Percentiles rank a stretch among this genome's conserved stretches.
Conservation (phyloP, 1,140 invertebrate species). For the Lamellibrachia luymesi region DNA sequence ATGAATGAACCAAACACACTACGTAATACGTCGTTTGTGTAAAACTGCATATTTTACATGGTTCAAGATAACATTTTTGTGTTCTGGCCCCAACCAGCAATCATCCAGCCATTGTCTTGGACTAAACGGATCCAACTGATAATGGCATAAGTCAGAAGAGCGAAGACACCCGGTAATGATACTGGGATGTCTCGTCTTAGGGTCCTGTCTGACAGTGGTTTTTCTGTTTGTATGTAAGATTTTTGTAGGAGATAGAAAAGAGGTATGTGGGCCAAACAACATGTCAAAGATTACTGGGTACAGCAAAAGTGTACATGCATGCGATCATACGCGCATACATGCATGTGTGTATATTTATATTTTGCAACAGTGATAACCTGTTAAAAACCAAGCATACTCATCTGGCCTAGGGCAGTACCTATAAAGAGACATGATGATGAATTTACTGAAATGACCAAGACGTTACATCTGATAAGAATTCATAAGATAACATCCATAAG, state of each 20-base stretch:
- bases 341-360: conserved; percentile 10
- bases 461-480: neutral
- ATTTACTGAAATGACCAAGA: neutral
- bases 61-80: neutral
- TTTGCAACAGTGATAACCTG: neutral
- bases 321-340: neutral
- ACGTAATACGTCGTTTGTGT: too few relatives aligned
- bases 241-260: neutral
- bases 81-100: neutral
- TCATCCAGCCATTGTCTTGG: neutral
- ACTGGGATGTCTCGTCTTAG: neutral
- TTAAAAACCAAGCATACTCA: neutral
- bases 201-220: neutral
- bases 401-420: neutral
- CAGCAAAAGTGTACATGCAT: neutral
- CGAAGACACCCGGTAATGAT: neutral
- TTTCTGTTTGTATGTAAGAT: neutral
- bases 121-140: neutral
- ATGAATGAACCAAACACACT: too few relatives aligned
- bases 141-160: neutral
- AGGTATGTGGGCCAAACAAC: neutral
- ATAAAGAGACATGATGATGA: neutral
- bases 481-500: neutral
- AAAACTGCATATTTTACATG: neutral
- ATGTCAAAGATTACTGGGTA: neutral